Percentiles rank a stretch among this genome's conserved stretches.
phyloP scores from a whole-genome alignment of 2,797 vertebrate species.

The Cyclura pinguis region DNA sequence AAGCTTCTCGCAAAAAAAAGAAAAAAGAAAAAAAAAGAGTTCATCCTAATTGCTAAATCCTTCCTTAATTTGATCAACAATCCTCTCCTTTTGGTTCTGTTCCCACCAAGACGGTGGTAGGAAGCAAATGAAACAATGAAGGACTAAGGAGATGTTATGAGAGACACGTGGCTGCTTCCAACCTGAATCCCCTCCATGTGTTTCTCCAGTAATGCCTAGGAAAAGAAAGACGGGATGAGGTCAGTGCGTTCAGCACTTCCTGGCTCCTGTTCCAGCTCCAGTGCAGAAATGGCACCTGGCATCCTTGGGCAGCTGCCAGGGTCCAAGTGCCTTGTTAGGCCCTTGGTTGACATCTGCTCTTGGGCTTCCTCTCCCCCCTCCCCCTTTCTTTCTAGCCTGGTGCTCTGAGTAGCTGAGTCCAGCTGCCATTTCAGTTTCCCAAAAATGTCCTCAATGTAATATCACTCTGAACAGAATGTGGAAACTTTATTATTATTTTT shows the following conservation, averaged over 20 bases:
- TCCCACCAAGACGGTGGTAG: not conserved
- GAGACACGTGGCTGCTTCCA: not conserved
- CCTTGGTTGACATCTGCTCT: not conserved
- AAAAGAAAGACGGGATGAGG: not conserved
- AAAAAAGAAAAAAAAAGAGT: no score
- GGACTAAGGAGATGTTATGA: not conserved
- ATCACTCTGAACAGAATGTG: no score
- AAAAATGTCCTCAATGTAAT: not conserved
- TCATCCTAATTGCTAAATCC: not conserved
- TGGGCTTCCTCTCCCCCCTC: no score
- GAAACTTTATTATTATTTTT: no score
- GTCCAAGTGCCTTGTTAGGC: not conserved
- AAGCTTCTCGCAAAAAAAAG: not conserved
- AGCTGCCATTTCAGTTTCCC: not conserved
- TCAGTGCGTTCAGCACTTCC: not conserved
- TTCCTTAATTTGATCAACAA: not conserved
- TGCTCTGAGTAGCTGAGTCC: not conserved
- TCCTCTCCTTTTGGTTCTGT: not conserved
- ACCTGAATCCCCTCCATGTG: not conserved
- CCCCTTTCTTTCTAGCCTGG: no score
- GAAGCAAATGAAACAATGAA: conserved; percentile 1
- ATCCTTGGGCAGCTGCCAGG: not conserved
- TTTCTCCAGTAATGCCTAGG: not conserved
- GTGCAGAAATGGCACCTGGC: not conserved
- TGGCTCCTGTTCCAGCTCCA: not conserved